Evolutionary conservation across 2,888 invertebrate species (phyloP).

Genomic region (Lacanobia wlatinum): DNA sequence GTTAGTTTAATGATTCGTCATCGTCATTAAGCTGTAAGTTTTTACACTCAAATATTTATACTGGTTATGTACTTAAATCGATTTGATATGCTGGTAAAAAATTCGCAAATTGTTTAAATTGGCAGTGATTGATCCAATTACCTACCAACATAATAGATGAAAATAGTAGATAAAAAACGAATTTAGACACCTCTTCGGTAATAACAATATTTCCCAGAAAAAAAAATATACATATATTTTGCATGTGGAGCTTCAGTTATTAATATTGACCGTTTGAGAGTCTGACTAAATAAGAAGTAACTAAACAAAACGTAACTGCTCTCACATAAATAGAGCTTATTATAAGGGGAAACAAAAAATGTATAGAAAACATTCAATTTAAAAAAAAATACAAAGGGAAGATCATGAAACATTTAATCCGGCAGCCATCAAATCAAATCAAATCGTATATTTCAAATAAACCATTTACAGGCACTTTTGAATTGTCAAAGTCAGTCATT

Average conservation of each 20-base stretch:
- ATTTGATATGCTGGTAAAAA: conserved; percentile 48
- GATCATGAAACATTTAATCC: too few species aligned
- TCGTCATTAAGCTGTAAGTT: conserved; percentile 33
- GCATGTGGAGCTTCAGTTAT: neutral
- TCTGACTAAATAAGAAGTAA: neutral
- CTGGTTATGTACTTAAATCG: conserved; percentile 46
- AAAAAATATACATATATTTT: neutral
- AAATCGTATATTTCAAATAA: too few species aligned
- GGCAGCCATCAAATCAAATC: too few species aligned
- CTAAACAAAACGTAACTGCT: neutral
- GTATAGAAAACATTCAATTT: too few species aligned
- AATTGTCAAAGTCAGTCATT: too few species aligned
- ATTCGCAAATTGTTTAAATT: conserved; percentile 10
- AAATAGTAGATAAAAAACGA: conserved; percentile 12
- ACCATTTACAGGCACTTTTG: too few species aligned
- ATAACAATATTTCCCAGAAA: too few species aligned
- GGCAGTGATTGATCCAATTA: conserved; percentile 28
- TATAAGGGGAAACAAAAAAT: too few species aligned
- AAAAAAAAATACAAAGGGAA: too few species aligned
- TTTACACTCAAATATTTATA: conserved; percentile 52
- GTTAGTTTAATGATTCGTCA: conserved; percentile 62
- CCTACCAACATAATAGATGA: neutral
- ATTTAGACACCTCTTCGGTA: neutral
- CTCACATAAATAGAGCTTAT: too few species aligned
- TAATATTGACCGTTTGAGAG: neutral